phyloP scores from a whole-genome alignment of 2,113 vertebrate genomes.

The Megaptera novaeangliae region DNA sequence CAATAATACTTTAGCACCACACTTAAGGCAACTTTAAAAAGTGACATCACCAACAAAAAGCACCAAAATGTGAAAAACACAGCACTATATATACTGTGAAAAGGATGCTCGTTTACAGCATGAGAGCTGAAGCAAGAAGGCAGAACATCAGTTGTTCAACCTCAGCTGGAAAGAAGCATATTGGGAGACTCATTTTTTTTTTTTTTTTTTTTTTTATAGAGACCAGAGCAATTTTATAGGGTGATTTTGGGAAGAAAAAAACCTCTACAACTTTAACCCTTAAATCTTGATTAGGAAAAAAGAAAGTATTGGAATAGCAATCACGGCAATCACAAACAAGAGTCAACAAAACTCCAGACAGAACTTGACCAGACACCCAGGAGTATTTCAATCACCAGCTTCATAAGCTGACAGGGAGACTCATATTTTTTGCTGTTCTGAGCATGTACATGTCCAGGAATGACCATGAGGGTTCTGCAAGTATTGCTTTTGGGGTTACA shows the following conservation, averaged over 20 bases:
- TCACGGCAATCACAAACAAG: not conserved
- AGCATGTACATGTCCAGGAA: not conserved
- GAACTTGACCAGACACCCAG: not conserved
- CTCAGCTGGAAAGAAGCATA: not conserved
- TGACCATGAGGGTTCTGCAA: too few species aligned
- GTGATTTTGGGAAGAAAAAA: not conserved
- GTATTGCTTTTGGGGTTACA: not conserved
- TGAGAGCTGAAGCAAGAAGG: not conserved
- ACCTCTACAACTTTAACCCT: not conserved
- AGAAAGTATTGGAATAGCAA: not conserved
- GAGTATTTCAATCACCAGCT: not conserved
- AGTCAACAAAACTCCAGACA: not conserved
- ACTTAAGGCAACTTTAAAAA: not conserved
- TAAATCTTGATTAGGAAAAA: not conserved
- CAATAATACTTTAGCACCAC: not conserved
- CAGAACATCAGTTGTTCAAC: not conserved
- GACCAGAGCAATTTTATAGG: not conserved
- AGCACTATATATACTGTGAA: not conserved
- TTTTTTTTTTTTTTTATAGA: not conserved
- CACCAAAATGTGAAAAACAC: not conserved
- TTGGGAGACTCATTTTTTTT: too few species aligned
- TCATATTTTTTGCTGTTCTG: not conserved
- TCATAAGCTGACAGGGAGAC: not conserved
- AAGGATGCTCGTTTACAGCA: not conserved
- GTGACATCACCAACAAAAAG: not conserved